Conservation (phyloP, 2,797 vertebrate genomes). For the Oreortyx pictus region DNA sequence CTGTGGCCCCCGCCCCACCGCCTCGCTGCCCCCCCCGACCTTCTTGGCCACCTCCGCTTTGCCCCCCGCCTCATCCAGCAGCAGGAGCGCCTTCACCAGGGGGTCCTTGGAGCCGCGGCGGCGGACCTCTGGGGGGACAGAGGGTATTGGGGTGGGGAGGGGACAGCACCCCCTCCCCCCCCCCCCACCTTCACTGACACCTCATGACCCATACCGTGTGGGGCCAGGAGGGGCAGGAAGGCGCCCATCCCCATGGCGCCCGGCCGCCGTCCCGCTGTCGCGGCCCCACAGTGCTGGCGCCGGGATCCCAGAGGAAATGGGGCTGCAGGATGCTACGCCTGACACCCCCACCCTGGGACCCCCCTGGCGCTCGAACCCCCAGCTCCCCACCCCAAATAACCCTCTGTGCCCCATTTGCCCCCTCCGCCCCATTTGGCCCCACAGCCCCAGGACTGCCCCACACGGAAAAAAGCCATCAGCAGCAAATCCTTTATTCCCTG, state of each 20-base stretch:
- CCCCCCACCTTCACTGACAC: not conserved
- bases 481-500: constrained; percentile 52
- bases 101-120: constrained; percentile 93
- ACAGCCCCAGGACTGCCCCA: no score
- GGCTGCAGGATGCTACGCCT: not conserved
- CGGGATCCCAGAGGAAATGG: not conserved
- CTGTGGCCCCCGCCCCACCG: constrained; percentile 77
- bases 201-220: not conserved
- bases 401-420: no score
- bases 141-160: not conserved
- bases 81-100: constrained; percentile 88
- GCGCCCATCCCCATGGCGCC: not conserved
- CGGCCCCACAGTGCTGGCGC: not conserved
- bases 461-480: not conserved
- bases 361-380: no score
- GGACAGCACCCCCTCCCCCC: not conserved
- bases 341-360: not conserved
- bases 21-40: constrained; percentile 25
- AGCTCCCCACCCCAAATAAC: no score
- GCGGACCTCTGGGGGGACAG: constrained; percentile 85
- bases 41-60: constrained; percentile 72
- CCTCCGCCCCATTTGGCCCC: no score
- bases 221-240: not conserved
- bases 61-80: constrained; percentile 82
- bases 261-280: not conserved